Evolutionary conservation across 2,888 invertebrate genomes (phyloP).

Genomic region (Eupeodes latifasciatus): DNA sequence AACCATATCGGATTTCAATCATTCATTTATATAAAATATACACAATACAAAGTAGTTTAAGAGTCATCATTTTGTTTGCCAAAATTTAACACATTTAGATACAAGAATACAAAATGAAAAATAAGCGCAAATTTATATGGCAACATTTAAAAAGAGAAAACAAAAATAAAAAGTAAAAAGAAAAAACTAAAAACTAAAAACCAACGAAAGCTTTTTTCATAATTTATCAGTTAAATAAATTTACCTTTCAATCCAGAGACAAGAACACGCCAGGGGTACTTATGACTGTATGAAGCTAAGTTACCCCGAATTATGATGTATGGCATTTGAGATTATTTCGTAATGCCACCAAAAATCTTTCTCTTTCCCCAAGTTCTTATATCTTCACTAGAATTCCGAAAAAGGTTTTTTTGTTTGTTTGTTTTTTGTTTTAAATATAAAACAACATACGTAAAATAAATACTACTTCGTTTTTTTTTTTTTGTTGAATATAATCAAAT

Average conservation of each 20-base stretch:
- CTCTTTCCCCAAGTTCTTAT: slow-evolving; percentile 46
- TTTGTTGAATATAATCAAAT: slow-evolving; percentile 9
- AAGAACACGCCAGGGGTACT: slow-evolving; percentile 94
- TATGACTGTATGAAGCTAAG: slow-evolving; percentile 93
- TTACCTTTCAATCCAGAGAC: slow-evolving; percentile 94
- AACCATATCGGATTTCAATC: background rate
- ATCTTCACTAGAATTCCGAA: slow-evolving; percentile 67
- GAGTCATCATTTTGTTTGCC: slow-evolving; percentile 31
- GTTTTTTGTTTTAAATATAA: slow-evolving; percentile 34
- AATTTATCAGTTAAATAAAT: slow-evolving; percentile 59
- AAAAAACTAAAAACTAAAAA: slow-evolving; percentile 20
- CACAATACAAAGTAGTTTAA: background rate
- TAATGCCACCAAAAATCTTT: slow-evolving; percentile 73
- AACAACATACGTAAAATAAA: slow-evolving; percentile 29
- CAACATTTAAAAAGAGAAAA: background rate
- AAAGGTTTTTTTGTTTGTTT: slow-evolving; percentile 36
- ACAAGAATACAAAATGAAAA: slow-evolving; percentile 11
- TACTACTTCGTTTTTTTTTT: slow-evolving; percentile 20
- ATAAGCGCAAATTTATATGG: slow-evolving; percentile 6
- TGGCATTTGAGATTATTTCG: slow-evolving; percentile 87
- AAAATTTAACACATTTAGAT: background rate
- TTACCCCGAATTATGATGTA: slow-evolving; percentile 96
- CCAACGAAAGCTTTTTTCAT: slow-evolving; percentile 19
- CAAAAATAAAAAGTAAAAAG: slow-evolving; percentile 9
- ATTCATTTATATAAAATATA: background rate